A percentile compares a stretch with the other conserved stretches of the same genome.
Conservation (phyloP, 2,888 invertebrate genomes). For the Aleiodes alternator region DNA sequence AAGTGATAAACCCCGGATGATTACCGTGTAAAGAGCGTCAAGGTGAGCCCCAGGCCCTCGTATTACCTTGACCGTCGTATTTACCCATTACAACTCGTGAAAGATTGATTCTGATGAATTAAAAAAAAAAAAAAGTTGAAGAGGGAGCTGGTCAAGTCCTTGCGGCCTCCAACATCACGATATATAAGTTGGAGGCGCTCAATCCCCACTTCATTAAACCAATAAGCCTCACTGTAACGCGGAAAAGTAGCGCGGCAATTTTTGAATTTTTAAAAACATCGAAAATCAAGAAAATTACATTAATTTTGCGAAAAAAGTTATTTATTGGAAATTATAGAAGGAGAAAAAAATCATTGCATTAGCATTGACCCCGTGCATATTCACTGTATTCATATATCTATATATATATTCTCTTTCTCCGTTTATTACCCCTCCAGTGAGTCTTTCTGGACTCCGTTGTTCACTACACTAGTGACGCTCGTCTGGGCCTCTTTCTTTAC, state of each 20-base stretch:
- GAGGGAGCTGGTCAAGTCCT: slow-evolving; percentile 45
- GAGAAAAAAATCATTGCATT: not conserved
- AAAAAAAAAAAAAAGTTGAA: not conserved
- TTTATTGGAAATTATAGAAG: no score
- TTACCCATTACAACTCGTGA: slow-evolving; percentile 32
- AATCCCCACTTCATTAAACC: slow-evolving; percentile 70
- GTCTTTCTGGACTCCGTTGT: slow-evolving; percentile 5
- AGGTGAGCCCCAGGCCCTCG: slow-evolving; percentile 27
- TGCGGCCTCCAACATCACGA: slow-evolving; percentile 67
- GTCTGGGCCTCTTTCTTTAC: slow-evolving; percentile 35
- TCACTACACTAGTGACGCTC: slow-evolving; percentile 30
- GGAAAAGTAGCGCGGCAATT: slow-evolving; percentile 54
- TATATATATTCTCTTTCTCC: slow-evolving; percentile 32
- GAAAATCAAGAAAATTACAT: no score
- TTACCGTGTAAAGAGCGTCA: not conserved
- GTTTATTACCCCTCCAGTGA: slow-evolving; percentile 31
- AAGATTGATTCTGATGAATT: slow-evolving; percentile 44
- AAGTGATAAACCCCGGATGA: not conserved
- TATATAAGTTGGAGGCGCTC: slow-evolving; percentile 68
- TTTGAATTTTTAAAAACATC: not conserved
- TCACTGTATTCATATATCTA: not conserved
- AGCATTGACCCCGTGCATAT: not conserved
- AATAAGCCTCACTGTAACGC: slow-evolving; percentile 62
- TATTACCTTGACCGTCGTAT: slow-evolving; percentile 67
- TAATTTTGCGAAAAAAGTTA: no score